Evolutionary conservation across 2,797 vertebrate species (phyloP).

Genomic region (Ptychobarbus kaznakovi): DNA sequence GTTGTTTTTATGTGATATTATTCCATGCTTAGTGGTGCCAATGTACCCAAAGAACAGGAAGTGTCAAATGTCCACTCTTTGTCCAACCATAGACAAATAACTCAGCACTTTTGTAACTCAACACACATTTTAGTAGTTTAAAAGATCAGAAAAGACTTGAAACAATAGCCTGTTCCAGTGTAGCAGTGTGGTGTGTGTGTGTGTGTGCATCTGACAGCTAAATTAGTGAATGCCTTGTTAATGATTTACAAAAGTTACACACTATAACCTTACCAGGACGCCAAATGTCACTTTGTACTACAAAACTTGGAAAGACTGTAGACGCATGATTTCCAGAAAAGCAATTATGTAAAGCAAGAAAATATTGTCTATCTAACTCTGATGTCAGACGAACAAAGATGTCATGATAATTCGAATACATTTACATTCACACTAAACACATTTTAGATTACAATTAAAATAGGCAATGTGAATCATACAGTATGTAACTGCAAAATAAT

Average conservation of each 20-base stretch:
- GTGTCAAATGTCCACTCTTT: conserved; percentile 20
- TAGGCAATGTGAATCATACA: not conserved
- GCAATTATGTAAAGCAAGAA: not conserved
- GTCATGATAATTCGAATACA: not conserved
- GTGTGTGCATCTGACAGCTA: conserved; percentile 34
- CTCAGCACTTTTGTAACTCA: not conserved
- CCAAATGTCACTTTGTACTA: conserved; percentile 33
- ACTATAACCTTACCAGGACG: conserved; percentile 43
- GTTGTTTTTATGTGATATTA: not conserved
- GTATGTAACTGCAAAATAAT: not conserved
- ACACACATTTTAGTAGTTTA: conserved; percentile 30
- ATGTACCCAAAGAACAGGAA: conserved; percentile 46
- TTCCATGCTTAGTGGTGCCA: not conserved
- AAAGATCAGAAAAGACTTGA: not conserved
- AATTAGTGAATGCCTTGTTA: conserved; percentile 67
- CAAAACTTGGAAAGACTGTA: not conserved
- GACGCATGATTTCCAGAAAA: not conserved
- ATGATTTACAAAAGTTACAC: conserved; percentile 72
- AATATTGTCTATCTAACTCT: not conserved
- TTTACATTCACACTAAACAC: not conserved
- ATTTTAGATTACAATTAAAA: not conserved
- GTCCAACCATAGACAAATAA: not conserved
- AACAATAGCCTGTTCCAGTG: not conserved
- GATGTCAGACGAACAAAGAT: not conserved
- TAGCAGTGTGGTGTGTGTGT: not conserved